Base-by-base conservation (phyloP, 2,888 invertebrate genomes). In the Candidula unifasciata region DNA sequence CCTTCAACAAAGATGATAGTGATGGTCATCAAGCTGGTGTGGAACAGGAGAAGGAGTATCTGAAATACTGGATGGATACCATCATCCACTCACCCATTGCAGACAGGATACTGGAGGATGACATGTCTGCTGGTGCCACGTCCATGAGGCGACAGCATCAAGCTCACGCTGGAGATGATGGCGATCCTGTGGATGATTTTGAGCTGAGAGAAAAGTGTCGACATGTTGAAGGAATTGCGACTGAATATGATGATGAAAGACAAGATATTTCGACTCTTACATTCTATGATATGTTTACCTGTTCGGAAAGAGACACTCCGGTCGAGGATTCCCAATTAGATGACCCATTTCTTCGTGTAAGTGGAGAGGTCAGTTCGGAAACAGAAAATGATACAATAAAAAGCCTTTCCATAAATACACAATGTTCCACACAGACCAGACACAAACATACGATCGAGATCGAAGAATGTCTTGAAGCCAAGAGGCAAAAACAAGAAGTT, bases 31-130 rank as follows among this genome's bases (percentile, higher is more conserved):
- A 68, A 30, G 84, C 66, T 2, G 80, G 60, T 16, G 84, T 79
- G 44, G 80, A 84, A n/a, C 66, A 80, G 6, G 80, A 84, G 27
- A 24, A 78, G 37, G 80, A 84, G n/a, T 80, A 80, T 66, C 76
- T 84, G 2, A 84, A 80, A 30, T 68, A 66, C 0, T 84, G 84
- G 84, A 78, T 84, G 66, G 64, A 60, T 30, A 52, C 57, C n/a
- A 84, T 84, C 44, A 83, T 83, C 27, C 83, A 83, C 37, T 69
- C 83, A n/a, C 79, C 83, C 33, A 79, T 83, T 37, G 33, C 83
- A 16, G 78, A 83, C 13, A 8, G 44, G 27, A 44, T 78, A 1
- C 27, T 79, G 57, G 57, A 71, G 6, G 71, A 79, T 21, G 78
- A 83, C 18, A 24, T 37, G n/a, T 68, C 82, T 30, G 13, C 68